A percentile compares a stretch with the other conserved stretches of the same genome.
phyloP scores from a whole-genome alignment of 1,140 invertebrate species.

The Drosophila oshimai region DNA sequence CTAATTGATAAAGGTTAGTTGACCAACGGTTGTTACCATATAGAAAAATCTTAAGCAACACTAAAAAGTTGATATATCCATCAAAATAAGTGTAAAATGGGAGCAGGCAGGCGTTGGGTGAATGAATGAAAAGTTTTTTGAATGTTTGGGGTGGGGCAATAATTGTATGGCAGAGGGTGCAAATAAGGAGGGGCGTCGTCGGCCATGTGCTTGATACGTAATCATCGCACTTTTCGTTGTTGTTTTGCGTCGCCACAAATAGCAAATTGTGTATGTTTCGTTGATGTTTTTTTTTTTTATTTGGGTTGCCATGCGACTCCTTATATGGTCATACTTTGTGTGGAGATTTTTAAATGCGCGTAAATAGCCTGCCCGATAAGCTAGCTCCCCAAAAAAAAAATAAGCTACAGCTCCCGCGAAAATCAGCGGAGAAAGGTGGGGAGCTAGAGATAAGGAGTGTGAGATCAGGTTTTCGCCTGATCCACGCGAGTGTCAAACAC shows the following conservation, averaged over 20 bases:
- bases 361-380: constrained; percentile 48
- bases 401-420: constrained; percentile 10
- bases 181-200: constrained; percentile 27
- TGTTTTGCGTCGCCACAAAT: constrained; percentile 36
- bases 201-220: constrained; percentile 57
- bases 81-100: background rate
- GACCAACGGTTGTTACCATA: background rate
- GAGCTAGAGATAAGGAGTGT: background rate
- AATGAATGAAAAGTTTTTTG: constrained; percentile 48
- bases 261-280: constrained; percentile 50
- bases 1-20: background rate
- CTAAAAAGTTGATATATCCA: background rate
- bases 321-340: constrained; percentile 66
- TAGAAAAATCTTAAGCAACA: background rate
- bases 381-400: constrained; percentile 8
- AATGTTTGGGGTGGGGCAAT: constrained; percentile 16
- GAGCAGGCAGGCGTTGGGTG: constrained; percentile 19
- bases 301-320: constrained; percentile 24
- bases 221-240: constrained; percentile 41
- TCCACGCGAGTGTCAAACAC: background rate
- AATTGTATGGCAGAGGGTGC: constrained; percentile 16
- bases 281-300: constrained; percentile 15
- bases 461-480: constrained; percentile 6
- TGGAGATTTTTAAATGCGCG: constrained; percentile 25
- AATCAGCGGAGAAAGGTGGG: background rate